Evolutionary conservation across 1,140 invertebrate genomes (phyloP).

Genomic region (Argopecten irradians): DNA sequence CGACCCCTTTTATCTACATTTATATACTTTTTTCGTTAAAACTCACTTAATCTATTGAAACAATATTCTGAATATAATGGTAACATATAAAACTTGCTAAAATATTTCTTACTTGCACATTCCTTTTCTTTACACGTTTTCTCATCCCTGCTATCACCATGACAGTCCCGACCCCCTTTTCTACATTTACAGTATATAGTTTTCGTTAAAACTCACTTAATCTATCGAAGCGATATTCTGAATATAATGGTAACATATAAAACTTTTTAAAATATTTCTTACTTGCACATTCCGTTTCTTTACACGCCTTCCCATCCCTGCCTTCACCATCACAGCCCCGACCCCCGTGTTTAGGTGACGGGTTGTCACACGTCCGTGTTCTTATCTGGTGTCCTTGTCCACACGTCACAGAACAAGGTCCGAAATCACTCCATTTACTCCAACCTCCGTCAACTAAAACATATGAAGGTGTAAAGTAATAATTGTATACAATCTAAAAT

Average conservation of each 20-base stretch:
- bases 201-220: too few species aligned
- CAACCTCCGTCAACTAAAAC: too few species aligned
- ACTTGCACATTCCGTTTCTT: background rate
- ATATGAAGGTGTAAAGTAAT: too few species aligned
- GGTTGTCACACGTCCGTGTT: background rate
- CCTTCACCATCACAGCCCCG: background rate
- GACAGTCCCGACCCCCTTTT: slow-evolving; percentile 1
- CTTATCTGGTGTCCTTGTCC: background rate
- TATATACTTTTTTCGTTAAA: too few species aligned
- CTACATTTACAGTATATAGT: too few species aligned
- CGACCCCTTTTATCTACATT: too few species aligned
- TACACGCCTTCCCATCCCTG: background rate
- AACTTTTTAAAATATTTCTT: background rate
- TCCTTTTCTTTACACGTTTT: background rate
- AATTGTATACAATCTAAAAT: too few species aligned
- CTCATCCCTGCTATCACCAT: background rate
- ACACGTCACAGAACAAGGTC: too few species aligned
- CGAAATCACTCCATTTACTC: too few species aligned
- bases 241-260: background rate
- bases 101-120: background rate
- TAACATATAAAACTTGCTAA: background rate
- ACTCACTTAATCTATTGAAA: too few species aligned
- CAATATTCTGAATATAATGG: too few species aligned
- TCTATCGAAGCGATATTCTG: too few species aligned
- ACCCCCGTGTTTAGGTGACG: slow-evolving; percentile 20